Conservation (phyloP, 2,113 vertebrate genomes). For the Ardeotis arabs region DNA sequence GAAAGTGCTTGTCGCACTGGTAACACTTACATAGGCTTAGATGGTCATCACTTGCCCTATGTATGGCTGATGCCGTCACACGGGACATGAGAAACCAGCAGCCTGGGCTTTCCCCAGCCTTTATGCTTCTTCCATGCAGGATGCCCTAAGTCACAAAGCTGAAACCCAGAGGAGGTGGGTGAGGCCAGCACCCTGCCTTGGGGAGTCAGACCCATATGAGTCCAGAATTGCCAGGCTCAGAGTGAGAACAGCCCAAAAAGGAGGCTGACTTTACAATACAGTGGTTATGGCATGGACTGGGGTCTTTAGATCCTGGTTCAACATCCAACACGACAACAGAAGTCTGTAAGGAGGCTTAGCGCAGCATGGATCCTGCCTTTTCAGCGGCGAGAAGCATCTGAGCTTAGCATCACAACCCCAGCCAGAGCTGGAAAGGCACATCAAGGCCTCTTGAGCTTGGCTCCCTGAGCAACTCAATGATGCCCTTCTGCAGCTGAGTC, state of each 20-base stretch:
- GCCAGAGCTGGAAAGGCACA: neutral
- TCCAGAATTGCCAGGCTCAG: neutral
- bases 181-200: neutral
- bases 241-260: neutral
- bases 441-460: neutral
- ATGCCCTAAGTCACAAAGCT: neutral
- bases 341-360: neutral
- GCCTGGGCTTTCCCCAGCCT: neutral
- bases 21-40: neutral
- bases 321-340: neutral
- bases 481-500: neutral
- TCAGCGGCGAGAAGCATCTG: neutral
- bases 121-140: neutral
- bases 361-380: neutral
- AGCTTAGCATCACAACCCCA: neutral
- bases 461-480: neutral
- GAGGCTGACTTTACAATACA: neutral
- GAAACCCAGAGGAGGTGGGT: neutral
- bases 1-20: neutral
- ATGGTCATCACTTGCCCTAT: neutral
- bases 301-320: neutral
- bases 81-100: rapidly evolving
- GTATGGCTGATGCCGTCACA: neutral
- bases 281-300: neutral
- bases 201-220: neutral